Evolutionary conservation across 2,888 invertebrate genomes (phyloP), one percentile per base, ranked within the genome.

Genomic region (Prenolepis imparis): DNA sequence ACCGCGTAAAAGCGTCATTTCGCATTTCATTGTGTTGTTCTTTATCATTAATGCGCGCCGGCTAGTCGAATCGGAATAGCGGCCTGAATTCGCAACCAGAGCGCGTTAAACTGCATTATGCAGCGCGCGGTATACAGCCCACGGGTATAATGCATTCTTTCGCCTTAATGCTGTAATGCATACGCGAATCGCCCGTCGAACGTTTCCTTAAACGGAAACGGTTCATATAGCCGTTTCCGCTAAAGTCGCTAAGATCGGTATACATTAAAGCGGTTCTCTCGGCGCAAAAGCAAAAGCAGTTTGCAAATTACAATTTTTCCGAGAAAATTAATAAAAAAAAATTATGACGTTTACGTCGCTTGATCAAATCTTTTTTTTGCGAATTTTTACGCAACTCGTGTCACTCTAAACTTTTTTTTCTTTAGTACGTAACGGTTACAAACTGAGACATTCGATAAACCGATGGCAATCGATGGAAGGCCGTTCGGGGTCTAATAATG

Each of bases 71-170:
- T 68, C 55, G 12, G 28, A 68, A 41, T 52, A 55, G n/a, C 81
- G 83, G 86, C 84, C 84, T 88, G 88, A 59, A 70, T 78, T 78
- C 44, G 78, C 44, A 70, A 78, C 44, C 78, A 24, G 63, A 66
- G 57, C 59, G 57, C 52, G 73, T 73, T 73, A 82, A 73, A 73
- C 82, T 70, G 81, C 44, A 84, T 77, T 84, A 84, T 86, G 82
- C 66, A 82, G 82, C 67, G 55, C 74, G 72, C 61, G 72, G 63
- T 61, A 66, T 83, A 77, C 41, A 80, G 61, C 67, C 81, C 15
- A 21, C 12, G 68, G 84, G 57, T 55, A 52, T 81, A 39, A 67
- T 67, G 67, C 77, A 57, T 67, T 77, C 77, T 77, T 67, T 77
- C 28, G 24, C 55, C 55, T 28, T 8, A 36, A 36, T 36, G 39